Percentiles rank a stretch among this genome's conserved stretches.
Evolutionary conservation across 1,140 invertebrate genomes (phyloP).

Genomic region (Trialeurodes vaporariorum): DNA sequence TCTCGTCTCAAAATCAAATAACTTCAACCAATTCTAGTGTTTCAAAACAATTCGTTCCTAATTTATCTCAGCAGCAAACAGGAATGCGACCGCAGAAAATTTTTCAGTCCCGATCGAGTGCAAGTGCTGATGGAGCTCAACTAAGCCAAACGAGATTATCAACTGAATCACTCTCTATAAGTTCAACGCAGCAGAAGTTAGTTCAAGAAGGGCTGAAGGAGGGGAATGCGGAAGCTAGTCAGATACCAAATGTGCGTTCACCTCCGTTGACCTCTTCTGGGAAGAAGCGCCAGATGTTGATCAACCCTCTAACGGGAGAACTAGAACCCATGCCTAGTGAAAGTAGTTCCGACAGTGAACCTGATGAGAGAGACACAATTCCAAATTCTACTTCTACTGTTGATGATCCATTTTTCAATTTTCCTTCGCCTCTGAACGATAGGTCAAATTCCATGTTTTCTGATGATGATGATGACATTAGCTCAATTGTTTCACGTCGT

Average conservation of each 20-base stretch:
- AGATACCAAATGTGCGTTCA: slow-evolving; percentile 10
- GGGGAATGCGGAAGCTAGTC: slow-evolving; percentile 16
- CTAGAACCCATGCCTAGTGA: slow-evolving; percentile 68
- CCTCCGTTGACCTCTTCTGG: slow-evolving; percentile 15
- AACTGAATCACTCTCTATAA: neutral
- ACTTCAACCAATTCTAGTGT: neutral
- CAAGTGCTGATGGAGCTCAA: neutral
- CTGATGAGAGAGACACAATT: slow-evolving; percentile 28
- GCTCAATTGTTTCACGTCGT: slow-evolving; percentile 28
- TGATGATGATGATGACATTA: slow-evolving; percentile 31
- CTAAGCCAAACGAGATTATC: neutral
- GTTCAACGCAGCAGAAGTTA: neutral
- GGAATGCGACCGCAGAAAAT: neutral
- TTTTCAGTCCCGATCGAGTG: neutral
- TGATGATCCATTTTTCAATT: slow-evolving; percentile 40
- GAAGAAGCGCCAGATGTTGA: slow-evolving; percentile 59
- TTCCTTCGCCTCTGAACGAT: slow-evolving; percentile 40
- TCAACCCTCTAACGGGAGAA: slow-evolving; percentile 76
- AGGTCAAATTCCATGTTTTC: slow-evolving; percentile 46
- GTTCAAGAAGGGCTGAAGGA: neutral
- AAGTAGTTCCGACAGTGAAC: slow-evolving; percentile 38
- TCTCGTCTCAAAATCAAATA: neutral
- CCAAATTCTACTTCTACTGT: slow-evolving; percentile 16
- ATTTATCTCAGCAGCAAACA: neutral
- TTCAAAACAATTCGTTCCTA: neutral